A percentile compares a stretch with the other conserved stretches of the same genome.
Conservation (phyloP, 2,113 vertebrate species). For the Gasterosteus nipponicus region DNA sequence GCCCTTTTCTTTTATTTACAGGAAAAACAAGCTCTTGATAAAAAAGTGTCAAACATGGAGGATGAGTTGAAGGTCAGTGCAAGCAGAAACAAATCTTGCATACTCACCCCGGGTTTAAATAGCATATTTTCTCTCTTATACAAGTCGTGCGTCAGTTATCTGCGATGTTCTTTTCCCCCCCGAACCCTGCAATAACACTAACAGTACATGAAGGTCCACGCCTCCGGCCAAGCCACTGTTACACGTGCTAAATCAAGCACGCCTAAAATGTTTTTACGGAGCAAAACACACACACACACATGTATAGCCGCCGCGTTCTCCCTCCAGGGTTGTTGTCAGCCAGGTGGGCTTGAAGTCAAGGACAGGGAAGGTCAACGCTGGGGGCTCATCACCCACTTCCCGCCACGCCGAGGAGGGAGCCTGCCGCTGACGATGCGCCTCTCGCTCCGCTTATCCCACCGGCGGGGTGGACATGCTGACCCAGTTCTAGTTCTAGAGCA, state of each 20-base stretch:
- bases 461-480: slow-evolving; percentile 75
- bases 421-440: slow-evolving; percentile 48
- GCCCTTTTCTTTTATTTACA: slow-evolving; percentile 62
- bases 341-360: slow-evolving; percentile 69
- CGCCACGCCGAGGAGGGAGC: slow-evolving; percentile 65
- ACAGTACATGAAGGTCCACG: slow-evolving; percentile 19
- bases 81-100: background rate
- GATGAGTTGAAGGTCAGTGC: slow-evolving; percentile 93
- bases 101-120: slow-evolving; percentile 13
- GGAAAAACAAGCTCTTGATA: slow-evolving; percentile 93
- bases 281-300: slow-evolving; percentile 31
- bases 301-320: background rate
- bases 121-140: slow-evolving; percentile 16
- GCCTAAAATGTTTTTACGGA: slow-evolving; percentile 47
- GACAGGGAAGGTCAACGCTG: slow-evolving; percentile 71
- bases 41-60: slow-evolving; percentile 96
- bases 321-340: slow-evolving; percentile 31
- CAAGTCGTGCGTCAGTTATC: slow-evolving; percentile 23
- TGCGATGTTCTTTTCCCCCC: background rate
- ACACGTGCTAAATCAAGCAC: slow-evolving; percentile 50
- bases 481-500: slow-evolving; percentile 75
- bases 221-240: slow-evolving; percentile 20
- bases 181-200: slow-evolving; percentile 26
- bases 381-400: slow-evolving; percentile 72
- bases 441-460: slow-evolving; percentile 71